Evolutionary conservation across 2,797 vertebrate genomes (phyloP).

Genomic region (Myotis daubentonii): DNA sequence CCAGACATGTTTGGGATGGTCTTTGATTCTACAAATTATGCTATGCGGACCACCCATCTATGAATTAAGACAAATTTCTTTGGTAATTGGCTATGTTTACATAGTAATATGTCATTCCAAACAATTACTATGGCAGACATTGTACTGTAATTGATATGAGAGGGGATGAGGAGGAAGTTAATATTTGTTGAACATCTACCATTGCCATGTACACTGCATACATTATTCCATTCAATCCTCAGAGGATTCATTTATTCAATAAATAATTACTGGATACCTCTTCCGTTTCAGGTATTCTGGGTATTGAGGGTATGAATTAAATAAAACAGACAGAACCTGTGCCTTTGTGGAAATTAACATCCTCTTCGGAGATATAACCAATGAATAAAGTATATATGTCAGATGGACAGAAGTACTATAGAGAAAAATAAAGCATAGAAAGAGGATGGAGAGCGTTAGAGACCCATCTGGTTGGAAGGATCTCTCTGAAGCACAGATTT

Average conservation of each 20-base stretch:
- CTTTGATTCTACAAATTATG: background rate
- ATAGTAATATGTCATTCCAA: background rate
- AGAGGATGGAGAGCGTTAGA: background rate
- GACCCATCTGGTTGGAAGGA: background rate
- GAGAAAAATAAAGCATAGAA: background rate
- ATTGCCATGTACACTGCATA: background rate
- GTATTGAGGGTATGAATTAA: background rate
- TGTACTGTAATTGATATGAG: background rate
- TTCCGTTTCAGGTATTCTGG: background rate
- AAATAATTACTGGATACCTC: background rate
- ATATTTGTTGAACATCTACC: background rate
- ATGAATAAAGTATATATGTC: conserved; percentile 21
- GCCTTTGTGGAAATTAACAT: conserved; percentile 36
- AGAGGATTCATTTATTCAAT: background rate
- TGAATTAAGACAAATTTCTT: conserved; percentile 14
- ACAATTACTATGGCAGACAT: background rate
- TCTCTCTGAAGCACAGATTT: background rate
- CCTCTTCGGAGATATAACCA: background rate
- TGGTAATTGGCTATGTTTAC: conserved; percentile 27
- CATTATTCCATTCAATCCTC: background rate
- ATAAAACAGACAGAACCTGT: background rate
- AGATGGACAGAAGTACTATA: background rate
- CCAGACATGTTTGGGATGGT: background rate
- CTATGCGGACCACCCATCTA: background rate
- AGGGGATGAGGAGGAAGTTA: background rate